phyloP scores from a whole-genome alignment of 2,113 vertebrate species.

The Mus pahari region DNA sequence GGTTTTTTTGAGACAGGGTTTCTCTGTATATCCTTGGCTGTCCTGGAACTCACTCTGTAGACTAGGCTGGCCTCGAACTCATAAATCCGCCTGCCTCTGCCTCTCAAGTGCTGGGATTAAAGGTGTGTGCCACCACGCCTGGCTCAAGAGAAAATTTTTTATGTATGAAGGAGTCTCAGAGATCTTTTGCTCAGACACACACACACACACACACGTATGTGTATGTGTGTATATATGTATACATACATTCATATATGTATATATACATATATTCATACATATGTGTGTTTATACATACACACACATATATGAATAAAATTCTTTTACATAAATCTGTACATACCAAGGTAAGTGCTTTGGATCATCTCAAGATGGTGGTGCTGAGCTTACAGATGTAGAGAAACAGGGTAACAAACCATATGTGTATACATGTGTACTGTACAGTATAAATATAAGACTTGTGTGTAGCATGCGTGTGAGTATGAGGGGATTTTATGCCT shows the following conservation, averaged over 20 bases:
- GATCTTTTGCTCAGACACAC: neutral
- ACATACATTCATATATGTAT: no score
- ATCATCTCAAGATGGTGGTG: neutral
- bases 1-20: no score
- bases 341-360: neutral
- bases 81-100: no score
- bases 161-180: neutral
- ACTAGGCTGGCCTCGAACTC: no score
- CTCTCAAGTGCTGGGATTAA: no score
- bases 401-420: neutral
- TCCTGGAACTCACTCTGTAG: no score
- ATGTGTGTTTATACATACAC: no score
- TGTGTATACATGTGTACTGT: neutral
- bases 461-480: neutral
- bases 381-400: neutral
- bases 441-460: neutral
- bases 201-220: neutral
- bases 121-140: no score
- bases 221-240: neutral
- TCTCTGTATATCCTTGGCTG: no score
- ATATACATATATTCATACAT: no score
- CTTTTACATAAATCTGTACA: neutral
- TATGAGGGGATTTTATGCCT: neutral
- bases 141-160: no score
- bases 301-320: neutral